phyloP scores from a whole-genome alignment of 2,797 vertebrate genomes.

The Varecia variegata region DNA sequence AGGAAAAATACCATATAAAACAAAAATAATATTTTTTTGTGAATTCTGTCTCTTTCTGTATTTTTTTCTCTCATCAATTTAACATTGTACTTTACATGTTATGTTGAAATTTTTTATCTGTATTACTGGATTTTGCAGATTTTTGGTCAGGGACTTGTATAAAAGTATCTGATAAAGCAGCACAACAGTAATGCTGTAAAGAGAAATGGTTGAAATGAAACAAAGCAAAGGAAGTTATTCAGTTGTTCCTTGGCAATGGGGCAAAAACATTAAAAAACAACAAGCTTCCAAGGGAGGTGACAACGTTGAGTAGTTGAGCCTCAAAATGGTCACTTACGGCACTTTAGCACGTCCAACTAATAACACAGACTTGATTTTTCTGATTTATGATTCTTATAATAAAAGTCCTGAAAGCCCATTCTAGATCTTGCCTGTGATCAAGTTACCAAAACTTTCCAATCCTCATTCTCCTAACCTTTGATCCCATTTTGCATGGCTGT shows the following conservation, averaged over 20 bases:
- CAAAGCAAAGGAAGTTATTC: not conserved
- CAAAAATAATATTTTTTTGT: not conserved
- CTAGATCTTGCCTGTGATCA: slow-evolving; percentile 11
- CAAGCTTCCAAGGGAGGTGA: not conserved
- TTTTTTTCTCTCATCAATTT: not conserved
- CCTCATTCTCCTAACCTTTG: slow-evolving; percentile 57
- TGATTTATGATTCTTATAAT: not conserved
- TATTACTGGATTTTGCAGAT: not conserved
- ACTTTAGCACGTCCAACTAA: not conserved
- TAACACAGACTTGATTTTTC: not conserved
- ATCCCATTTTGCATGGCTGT: not conserved
- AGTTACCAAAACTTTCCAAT: slow-evolving; percentile 23
- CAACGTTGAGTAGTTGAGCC: not conserved
- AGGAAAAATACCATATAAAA: not conserved
- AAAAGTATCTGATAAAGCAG: not conserved
- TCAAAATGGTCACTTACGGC: not conserved
- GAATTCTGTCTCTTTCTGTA: not conserved
- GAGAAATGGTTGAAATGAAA: not conserved
- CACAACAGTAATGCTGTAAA: not conserved
- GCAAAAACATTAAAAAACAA: not conserved
- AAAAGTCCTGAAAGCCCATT: not conserved
- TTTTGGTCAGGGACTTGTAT: not conserved
- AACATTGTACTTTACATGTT: not conserved
- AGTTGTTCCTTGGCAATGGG: not conserved
- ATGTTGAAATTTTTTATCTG: not conserved